Base-by-base conservation (phyloP, 2,888 invertebrate species). In the Drosophila niveifrons region DNA sequence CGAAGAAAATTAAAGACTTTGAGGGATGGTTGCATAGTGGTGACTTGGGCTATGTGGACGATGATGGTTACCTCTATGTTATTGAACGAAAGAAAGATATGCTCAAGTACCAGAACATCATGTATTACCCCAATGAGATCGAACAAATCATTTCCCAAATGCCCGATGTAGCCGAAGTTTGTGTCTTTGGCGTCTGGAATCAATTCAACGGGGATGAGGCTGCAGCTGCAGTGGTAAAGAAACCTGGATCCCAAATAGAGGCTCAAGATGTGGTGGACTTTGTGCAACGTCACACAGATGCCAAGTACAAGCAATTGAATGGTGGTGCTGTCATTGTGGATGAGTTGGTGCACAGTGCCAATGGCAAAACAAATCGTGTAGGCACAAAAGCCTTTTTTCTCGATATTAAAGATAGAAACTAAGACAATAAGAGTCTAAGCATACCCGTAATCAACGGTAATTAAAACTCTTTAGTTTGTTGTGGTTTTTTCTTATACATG, bases 1-100 rank as follows among this genome's bases (percentile, higher is more conserved):
- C 90, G 0, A 64, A 67, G 1, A 64, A 72, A 1, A 75, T 85
- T 0, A 75, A 78, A 0, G 91, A 91, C 48, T 59, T 62, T 0
- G 78, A 91, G 2, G 72, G 81, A 10, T 92, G 91, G 91, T 81
- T 86, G n/a, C 87, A 89, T 23, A 76, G 89, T 1, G 92, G 92
- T 0, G 92, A 92, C 65, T 63, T 92, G 29, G 92, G 92, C 1
- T 90, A 90, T 36, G 81, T 92, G 58, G 92, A 92, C 61, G 74
- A 86, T 1, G 90, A 91, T 15, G 82, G 90, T 9, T 89, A 77
- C 65, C 66, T 92, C 0, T 89, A 80, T 66, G 62, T 91, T 2
- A 71, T 86, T 6, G 92, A 88, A 15, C 80, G 92, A 1, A 89
- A 87, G 46, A 91, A 90, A 57, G 91, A 92, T 36, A 75, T 89